phyloP scores from a whole-genome alignment of 2,888 invertebrate genomes.

The Capitulum mitella region DNA sequence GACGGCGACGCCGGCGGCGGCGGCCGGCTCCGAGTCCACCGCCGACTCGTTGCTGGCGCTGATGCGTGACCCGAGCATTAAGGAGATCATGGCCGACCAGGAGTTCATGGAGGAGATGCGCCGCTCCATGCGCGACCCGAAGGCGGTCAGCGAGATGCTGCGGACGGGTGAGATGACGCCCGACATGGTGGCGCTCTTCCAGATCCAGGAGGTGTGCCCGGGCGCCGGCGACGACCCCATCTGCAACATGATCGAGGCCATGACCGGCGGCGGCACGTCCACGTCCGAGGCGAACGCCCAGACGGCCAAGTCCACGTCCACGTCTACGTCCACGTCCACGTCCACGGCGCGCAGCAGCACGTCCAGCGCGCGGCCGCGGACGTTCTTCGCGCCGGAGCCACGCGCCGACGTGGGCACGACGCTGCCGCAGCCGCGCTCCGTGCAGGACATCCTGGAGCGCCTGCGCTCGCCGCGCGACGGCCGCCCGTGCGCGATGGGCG shows the following conservation, averaged over 20 bases:
- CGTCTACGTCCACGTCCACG: too few species aligned
- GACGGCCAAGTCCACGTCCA: too few species aligned
- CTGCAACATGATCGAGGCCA: slow-evolving; percentile 12
- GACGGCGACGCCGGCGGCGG: not conserved
- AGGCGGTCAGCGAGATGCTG: not conserved
- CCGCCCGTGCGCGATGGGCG: not conserved
- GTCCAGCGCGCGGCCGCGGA: not conserved
- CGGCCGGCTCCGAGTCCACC: not conserved
- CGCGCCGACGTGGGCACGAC: slow-evolving; percentile 26
- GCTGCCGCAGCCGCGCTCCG: slow-evolving; percentile 27
- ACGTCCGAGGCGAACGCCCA: slow-evolving; percentile 25
- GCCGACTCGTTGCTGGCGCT: not conserved
- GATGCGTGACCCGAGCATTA: not conserved
- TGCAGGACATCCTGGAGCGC: slow-evolving; percentile 10
- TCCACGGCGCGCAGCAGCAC: slow-evolving; percentile 28
- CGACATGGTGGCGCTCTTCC: slow-evolving; percentile 4
- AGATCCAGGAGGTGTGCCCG: not conserved
- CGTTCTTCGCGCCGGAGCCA: slow-evolving; percentile 26
- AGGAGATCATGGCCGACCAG: not conserved
- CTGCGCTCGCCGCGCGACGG: slow-evolving; percentile 24
- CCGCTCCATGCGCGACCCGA: not conserved
- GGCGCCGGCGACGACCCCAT: slow-evolving; percentile 7
- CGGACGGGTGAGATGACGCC: not conserved
- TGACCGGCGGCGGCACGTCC: slow-evolving; percentile 27
- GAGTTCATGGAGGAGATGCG: slow-evolving; percentile 8